Conservation (phyloP, 37 sponge, comb jelly and placozoan species). For the Beroe forskalii region DNA sequence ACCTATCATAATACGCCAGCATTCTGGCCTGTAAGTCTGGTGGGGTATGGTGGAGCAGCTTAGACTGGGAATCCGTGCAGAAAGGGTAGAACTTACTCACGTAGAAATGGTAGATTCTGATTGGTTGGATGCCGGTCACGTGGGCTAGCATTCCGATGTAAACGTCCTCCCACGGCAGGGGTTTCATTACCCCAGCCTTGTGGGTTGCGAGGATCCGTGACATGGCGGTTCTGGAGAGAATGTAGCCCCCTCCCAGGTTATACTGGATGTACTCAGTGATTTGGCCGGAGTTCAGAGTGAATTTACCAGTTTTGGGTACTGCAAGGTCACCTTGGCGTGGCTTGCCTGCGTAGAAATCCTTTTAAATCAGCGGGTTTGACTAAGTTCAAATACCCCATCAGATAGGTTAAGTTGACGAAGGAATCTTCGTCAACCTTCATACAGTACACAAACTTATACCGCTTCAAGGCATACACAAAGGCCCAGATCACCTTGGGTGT, state of each 20-base stretch:
- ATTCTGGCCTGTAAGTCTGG: slow-evolving; percentile 58
- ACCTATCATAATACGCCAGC: not conserved
- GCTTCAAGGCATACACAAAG: not conserved
- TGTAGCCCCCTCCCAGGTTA: slow-evolving; percentile 49
- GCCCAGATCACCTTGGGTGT: slow-evolving; percentile 7
- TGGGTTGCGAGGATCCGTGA: not conserved
- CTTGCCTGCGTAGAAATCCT: slow-evolving; percentile 34
- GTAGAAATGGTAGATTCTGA: slow-evolving; percentile 45
- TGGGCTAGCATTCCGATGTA: slow-evolving; percentile 34
- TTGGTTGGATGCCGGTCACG: not conserved
- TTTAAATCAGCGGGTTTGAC: not conserved
- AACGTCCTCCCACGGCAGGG: slow-evolving; percentile 26
- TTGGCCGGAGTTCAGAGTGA: not conserved
- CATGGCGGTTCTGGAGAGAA: slow-evolving; percentile 7
- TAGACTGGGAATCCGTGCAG: slow-evolving; percentile 28
- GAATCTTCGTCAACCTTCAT: slow-evolving; percentile 55
- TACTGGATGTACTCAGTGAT: slow-evolving; percentile 27
- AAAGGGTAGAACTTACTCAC: slow-evolving; percentile 42
- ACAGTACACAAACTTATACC: not conserved
- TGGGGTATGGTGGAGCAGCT: slow-evolving; percentile 3
- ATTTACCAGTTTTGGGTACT: slow-evolving; percentile 37
- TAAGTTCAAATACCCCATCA: not conserved
- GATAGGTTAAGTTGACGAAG: slow-evolving; percentile 28
- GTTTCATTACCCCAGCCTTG: not conserved
- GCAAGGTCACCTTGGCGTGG: slow-evolving; percentile 49